Evolutionary conservation across 2,888 invertebrate genomes (phyloP).

Genomic region (Podabrus alpinus): DNA sequence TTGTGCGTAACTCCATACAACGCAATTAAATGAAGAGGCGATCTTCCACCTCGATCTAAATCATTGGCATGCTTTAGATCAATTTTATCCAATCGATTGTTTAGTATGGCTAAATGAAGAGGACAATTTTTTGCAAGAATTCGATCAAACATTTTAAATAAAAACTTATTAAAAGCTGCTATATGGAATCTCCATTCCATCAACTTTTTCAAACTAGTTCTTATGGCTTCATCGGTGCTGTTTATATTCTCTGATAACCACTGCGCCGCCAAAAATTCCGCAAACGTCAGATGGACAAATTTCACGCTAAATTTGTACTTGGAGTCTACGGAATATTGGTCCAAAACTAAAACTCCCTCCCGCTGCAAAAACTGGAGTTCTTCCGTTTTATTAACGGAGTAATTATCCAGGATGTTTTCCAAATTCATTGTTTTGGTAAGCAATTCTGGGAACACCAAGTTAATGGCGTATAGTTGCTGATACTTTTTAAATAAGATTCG

Average conservation of each 20-base stretch:
- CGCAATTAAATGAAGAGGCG: background rate
- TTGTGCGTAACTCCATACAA: background rate
- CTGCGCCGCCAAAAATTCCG: conserved; percentile 2
- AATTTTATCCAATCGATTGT: background rate
- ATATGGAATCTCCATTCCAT: background rate
- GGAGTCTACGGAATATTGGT: background rate
- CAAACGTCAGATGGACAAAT: conserved; percentile 9
- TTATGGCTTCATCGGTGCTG: background rate
- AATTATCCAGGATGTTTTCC: background rate
- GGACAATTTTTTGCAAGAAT: background rate
- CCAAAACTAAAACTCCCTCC: conserved; percentile 1
- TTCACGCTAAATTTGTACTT: conserved; percentile 7
- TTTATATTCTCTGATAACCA: conserved; percentile 4
- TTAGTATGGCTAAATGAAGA: background rate
- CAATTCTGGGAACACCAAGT: background rate
- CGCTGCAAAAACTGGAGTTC: conserved; percentile 11
- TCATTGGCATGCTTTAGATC: too few species aligned
- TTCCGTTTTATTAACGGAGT: background rate
- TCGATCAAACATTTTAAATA: conserved; percentile 1
- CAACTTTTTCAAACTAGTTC: background rate
- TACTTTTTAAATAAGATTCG: background rate
- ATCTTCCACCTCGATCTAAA: background rate
- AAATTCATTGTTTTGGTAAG: background rate
- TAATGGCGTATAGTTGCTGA: conserved; percentile 5
- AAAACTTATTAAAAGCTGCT: background rate